These are phyloP conservation scores for Delphinus delphis DNA, from an alignment of 2,113 vertebrate genomes.

Conservation along the genomic window DNA sequence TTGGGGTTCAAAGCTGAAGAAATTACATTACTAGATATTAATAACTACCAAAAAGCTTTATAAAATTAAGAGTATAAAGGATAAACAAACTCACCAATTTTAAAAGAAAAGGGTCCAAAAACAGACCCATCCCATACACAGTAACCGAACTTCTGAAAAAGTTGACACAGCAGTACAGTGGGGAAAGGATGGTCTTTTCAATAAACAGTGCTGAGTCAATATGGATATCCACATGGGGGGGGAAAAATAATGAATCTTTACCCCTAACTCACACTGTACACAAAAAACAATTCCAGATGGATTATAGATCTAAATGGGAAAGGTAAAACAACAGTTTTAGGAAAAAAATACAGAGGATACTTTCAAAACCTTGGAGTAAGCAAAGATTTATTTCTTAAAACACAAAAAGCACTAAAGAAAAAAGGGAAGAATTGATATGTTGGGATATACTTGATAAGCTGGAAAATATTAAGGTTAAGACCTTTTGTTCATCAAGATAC, in stretches of 20 bases:
- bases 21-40: neutral
- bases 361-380: neutral
- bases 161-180: neutral
- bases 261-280: neutral
- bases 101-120: neutral
- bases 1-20: neutral
- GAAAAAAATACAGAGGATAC: neutral
- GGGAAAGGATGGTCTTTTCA: neutral
- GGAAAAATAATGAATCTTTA: neutral
- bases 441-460: neutral
- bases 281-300: neutral
- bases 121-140: neutral
- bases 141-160: neutral
- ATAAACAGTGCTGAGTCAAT: neutral
- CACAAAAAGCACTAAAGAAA: neutral
- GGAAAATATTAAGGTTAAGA: neutral
- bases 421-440: neutral
- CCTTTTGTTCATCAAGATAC: neutral
- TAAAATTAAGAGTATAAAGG: neutral
- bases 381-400: slow-evolving; percentile 21
- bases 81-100: neutral
- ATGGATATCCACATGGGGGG: neutral
- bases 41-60: slow-evolving; percentile 26
- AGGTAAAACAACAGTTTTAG: neutral
- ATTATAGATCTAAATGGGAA: neutral